These are phyloP conservation scores for Pyrgilauda ruficollis DNA, from an alignment of 2,113 vertebrate genomes.

Conservation along the genomic window DNA sequence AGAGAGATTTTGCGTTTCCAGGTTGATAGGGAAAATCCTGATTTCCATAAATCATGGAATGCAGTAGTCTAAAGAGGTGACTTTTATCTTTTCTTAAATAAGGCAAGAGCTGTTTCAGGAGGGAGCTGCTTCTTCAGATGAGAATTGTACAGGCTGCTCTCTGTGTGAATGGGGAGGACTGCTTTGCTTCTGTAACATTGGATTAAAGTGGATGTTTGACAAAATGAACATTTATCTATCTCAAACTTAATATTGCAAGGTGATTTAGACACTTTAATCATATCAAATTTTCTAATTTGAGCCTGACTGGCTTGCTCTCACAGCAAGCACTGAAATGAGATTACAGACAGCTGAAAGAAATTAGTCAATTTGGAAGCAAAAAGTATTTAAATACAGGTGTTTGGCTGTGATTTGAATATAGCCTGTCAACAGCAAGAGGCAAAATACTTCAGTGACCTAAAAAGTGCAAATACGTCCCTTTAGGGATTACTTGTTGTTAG, in stretches of 20 bases:
- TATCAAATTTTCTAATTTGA: background rate
- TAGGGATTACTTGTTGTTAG: background rate
- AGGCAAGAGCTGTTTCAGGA: background rate
- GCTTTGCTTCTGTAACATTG: background rate
- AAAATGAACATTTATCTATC: background rate
- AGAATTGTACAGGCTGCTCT: background rate
- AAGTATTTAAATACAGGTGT: background rate
- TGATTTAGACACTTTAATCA: background rate
- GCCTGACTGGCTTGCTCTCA: background rate
- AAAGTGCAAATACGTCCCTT: background rate
- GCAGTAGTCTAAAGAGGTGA: background rate
- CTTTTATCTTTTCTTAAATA: background rate
- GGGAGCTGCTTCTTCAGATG: background rate
- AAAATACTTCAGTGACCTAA: constrained; percentile 18
- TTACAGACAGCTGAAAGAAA: background rate
- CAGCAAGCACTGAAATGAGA: background rate
- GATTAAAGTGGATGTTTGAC: background rate
- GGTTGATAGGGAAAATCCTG: background rate
- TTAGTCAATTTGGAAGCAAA: background rate
- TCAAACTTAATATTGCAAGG: background rate
- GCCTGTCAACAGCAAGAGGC: background rate
- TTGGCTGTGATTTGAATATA: background rate
- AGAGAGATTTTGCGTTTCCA: background rate
- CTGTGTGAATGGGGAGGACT: background rate
- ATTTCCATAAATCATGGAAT: background rate